Base-by-base conservation (phyloP, 2,888 invertebrate species). In the Lasioglossum lativentre region DNA sequence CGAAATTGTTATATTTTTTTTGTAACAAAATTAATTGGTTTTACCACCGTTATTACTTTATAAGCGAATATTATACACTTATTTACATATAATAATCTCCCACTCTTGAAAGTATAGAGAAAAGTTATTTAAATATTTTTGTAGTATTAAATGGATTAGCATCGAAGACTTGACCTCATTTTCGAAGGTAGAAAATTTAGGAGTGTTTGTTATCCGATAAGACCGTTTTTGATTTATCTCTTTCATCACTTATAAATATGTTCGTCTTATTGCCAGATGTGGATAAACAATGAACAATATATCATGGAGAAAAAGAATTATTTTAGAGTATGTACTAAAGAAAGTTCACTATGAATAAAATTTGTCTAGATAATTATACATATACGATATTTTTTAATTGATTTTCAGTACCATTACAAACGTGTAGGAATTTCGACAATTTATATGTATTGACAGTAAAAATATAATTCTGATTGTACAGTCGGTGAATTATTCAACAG, bases 151-250 rank as follows among this genome's bases (percentile, higher is more conserved):
- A 27, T 56, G 73, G n/a, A 42, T 45, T 34, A 4, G n/a, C n/a
- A 23, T n/a, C n/a, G 38, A 47, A 4, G 40, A 23, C 12, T 73
- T 78, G 78, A 78, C 59, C 47, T 34, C 10, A 81, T 71, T 38
- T 5, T 23, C 19, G 2, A 30, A 70, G 38, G 0, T n/a, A 6
- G n/a, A 19, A 63, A 42, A 63, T n/a, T 63, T 4, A n/a, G 1
- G 27, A 52, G 16, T 40, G 16, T 19, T 47, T 34, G 27, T 42
- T 82, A 81, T 76, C 12, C n/a, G 45, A 72, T 72, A 52, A 71
- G 6, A 6, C 14, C 72, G 52, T n/a, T 2, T n/a, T 1, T 34
- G 72, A 19, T 66, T 38, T 14, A 19, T 63, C 27, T 30, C 12
- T 30, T 30, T 2, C 59, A 16, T 16, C 30, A 2, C 2, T 23